Evolutionary conservation across 2,888 invertebrate genomes (phyloP).

Genomic region (Helleia helle): DNA sequence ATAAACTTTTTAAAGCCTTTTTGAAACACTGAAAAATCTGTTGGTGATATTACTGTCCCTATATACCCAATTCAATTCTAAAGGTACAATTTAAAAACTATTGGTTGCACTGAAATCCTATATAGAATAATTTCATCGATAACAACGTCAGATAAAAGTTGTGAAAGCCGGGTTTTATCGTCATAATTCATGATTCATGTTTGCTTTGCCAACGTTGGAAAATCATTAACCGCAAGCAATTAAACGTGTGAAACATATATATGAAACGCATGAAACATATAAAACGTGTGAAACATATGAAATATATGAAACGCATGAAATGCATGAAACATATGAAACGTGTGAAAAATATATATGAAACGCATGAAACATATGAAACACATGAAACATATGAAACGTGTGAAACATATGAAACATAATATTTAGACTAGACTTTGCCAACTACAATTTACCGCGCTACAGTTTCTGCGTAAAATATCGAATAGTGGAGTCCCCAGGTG

Average conservation of each 20-base stretch:
- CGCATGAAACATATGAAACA: slow-evolving; percentile 16
- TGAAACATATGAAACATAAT: slow-evolving; percentile 16
- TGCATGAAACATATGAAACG: slow-evolving; percentile 17
- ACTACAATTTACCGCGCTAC: slow-evolving; percentile 48
- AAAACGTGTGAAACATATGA: slow-evolving; percentile 19
- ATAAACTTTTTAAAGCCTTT: too few species aligned
- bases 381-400: too few species aligned
- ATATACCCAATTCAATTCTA: too few species aligned
- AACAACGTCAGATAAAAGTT: slow-evolving; percentile 2
- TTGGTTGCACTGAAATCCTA: not conserved
- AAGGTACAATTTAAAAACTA: too few species aligned
- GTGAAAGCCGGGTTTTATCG: slow-evolving; percentile 15
- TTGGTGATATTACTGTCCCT: too few species aligned
- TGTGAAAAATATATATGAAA: too few species aligned
- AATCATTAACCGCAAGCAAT: slow-evolving; percentile 16
- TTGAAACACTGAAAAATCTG: too few species aligned
- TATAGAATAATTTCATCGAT: slow-evolving; percentile 5
- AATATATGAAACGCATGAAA: slow-evolving; percentile 18
- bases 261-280: slow-evolving; percentile 16
- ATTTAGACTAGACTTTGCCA: slow-evolving; percentile 19
- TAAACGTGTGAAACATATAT: slow-evolving; percentile 19
- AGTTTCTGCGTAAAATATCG: slow-evolving; percentile 56
- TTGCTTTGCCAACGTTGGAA: slow-evolving; percentile 14
- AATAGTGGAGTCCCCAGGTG: slow-evolving; percentile 59
- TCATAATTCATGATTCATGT: slow-evolving; percentile 17